Conservation (phyloP, 2,113 vertebrate genomes). For the Rhizomys pruinosus region DNA sequence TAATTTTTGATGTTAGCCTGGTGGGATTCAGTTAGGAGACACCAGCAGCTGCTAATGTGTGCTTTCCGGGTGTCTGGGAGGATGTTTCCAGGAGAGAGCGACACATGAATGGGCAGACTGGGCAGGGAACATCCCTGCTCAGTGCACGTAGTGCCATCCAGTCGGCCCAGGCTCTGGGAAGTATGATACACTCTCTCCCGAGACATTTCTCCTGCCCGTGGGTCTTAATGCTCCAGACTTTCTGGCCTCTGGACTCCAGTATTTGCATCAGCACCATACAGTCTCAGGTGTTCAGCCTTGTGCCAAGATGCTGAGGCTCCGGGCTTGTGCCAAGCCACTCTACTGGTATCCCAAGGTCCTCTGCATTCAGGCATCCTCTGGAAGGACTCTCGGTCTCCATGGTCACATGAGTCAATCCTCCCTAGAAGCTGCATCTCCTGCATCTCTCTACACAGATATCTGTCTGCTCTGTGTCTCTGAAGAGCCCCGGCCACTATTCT, state of each 20-base stretch:
- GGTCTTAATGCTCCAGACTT: background rate
- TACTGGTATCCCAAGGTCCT: no score
- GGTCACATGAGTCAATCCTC: background rate
- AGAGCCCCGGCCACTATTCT: background rate
- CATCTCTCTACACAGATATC: background rate
- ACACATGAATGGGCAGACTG: background rate
- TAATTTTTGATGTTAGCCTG: background rate
- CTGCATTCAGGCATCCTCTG: background rate
- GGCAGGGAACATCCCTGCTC: background rate
- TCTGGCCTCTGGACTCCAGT: background rate
- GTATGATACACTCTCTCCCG: background rate
- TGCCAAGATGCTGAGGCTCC: background rate
- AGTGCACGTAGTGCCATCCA: background rate
- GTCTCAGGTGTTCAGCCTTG: background rate
- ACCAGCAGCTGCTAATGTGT: background rate
- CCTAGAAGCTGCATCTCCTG: background rate
- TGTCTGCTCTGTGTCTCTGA: background rate
- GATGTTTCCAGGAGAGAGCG: background rate
- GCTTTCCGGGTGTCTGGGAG: background rate
- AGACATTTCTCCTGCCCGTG: background rate
- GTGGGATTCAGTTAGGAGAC: background rate
- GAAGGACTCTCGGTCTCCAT: background rate
- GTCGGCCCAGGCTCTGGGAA: background rate
- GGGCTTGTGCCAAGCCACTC: background rate
- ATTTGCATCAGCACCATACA: background rate